Conservation (phyloP, 2,113 vertebrate genomes). For the Anas platyrhynchos region DNA sequence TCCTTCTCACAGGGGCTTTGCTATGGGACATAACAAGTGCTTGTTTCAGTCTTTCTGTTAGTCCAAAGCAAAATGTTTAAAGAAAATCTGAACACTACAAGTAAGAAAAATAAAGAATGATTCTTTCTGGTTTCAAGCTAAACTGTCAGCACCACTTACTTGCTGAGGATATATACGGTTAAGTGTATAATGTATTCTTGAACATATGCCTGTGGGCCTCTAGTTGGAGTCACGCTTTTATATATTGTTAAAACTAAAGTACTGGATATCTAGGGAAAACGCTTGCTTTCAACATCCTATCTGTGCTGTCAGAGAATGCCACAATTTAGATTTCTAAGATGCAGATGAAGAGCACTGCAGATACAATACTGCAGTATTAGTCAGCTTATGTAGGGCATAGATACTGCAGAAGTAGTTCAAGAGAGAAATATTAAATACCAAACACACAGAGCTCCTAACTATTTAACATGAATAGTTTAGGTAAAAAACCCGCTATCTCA, state of each 20-base stretch:
- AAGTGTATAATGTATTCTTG: neutral
- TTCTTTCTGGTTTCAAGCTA: neutral
- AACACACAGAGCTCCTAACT: neutral
- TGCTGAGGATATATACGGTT: no score
- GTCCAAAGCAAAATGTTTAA: neutral
- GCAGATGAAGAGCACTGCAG: constrained; percentile 52
- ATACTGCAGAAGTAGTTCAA: constrained; percentile 47
- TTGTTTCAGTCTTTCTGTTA: neutral
- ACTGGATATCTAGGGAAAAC: neutral
- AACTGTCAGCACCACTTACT: neutral
- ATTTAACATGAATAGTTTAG: neutral
- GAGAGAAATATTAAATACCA: constrained; percentile 27
- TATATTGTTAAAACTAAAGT: neutral
- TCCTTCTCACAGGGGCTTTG: neutral
- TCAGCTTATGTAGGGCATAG: constrained; percentile 60
- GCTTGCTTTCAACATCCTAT: neutral
- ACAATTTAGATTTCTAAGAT: neutral
- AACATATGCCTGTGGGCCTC: neutral
- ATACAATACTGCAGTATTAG: constrained; percentile 61
- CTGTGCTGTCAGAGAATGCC: neutral
- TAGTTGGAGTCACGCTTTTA: neutral
- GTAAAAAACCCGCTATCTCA: neutral
- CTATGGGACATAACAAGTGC: neutral
- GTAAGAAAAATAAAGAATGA: neutral
- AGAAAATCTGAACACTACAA: neutral